Evolutionary conservation across 2,888 invertebrate genomes (phyloP), one percentile per base, ranked within the genome.

Genomic region (Creontiades dilutus): DNA sequence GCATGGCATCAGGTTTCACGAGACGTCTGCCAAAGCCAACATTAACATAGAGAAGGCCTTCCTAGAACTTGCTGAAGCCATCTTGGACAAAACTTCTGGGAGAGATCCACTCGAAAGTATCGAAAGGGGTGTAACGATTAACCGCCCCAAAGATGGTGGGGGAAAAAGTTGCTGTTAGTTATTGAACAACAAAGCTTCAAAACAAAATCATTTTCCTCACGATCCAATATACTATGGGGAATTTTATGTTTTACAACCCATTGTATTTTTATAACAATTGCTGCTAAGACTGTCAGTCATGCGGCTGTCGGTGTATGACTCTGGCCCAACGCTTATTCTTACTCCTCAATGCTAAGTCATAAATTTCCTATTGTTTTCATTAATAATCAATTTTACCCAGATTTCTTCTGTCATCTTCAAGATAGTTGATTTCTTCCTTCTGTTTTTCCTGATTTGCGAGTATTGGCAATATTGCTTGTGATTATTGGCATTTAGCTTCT

Each of bases 31-130:
- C 91, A 99, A 99, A 94, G 97, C 98, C 90, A 98, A 98, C 94
- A 97, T 98, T 93, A 99, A 99, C 94, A 98, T 99, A 93, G 99
- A 99, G 93, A 96, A 96, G 93, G 98, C 99, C 90, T 99, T 99
- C 95, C 96, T 97, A 93, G 97, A 98, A 94, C 94, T 99, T 93
- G 97, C 99, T 88, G 97, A 98, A 95, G 97, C 98, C 93, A 98
- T 99, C 94, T 95, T 98, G 93, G 97, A 98, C 94, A 99, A 98
- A 95, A 96, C 97, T 91, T 95, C 97, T 90, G 96, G 96, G 19
- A 95, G 96, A 91, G 97, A 97, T 93, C 96, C 96, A 92, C 96
- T 96, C 57, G 97, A 97, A 93, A 96, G 95, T 92, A 94, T 95
- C 11, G 96, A 94, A 95, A 92, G 86, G 90, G 80, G 82, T n/a